Conservation (phyloP, 2,888 invertebrate species). For the Cataglyphis altisquamis region DNA sequence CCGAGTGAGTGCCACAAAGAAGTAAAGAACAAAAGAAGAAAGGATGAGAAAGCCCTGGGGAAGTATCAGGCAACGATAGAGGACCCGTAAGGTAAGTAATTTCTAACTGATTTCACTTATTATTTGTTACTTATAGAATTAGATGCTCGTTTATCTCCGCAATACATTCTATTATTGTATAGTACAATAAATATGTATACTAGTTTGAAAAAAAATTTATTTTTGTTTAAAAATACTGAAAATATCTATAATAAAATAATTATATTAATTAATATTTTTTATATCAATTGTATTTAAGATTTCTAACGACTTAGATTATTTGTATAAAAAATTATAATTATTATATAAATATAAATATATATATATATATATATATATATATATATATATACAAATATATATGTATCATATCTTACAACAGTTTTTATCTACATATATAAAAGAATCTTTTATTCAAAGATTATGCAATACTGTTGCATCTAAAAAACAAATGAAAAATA, state of each 20-base stretch:
- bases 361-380: too few relatives aligned
- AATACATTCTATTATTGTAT: not conserved
- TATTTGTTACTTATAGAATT: not conserved
- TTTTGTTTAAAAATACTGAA: not conserved
- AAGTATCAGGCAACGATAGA: not conserved
- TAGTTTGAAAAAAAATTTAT: not conserved
- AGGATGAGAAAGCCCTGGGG: not conserved
- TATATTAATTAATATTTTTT: not conserved
- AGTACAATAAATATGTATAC: not conserved
- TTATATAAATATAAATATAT: too few relatives aligned
- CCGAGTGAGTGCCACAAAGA: not conserved
- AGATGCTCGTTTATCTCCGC: not conserved
- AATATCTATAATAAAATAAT: not conserved
- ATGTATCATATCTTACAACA: not conserved
- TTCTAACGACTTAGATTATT: not conserved
- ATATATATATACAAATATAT: not conserved
- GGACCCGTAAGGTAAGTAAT: not conserved
- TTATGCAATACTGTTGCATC: not conserved
- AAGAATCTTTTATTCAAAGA: not conserved
- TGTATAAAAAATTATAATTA: not conserved
- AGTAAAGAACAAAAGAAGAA: not conserved
- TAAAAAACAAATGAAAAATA: not conserved
- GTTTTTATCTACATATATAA: not conserved
- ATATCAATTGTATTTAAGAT: not conserved
- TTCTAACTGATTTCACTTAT: not conserved